A percentile compares a stretch with the other conserved stretches of the same genome.
These are phyloP conservation scores for Dendroctonus valens DNA, from an alignment of 1,140 invertebrate genomes.

Conservation along the genomic window DNA sequence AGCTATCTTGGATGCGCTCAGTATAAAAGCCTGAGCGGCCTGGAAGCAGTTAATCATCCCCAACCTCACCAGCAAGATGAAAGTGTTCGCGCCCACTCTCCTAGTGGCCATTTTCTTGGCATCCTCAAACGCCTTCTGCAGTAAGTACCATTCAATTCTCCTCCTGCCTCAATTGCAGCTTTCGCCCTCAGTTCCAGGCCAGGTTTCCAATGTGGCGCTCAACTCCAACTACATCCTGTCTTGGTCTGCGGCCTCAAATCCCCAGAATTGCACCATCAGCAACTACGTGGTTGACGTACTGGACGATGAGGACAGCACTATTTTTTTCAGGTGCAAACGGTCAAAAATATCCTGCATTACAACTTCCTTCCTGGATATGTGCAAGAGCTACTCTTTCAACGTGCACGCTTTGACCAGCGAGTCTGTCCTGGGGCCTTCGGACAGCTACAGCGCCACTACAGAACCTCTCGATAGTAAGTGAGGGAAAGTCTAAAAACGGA, in stretches of 20 bases:
- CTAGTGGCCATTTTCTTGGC: not conserved
- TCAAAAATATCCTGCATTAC: not conserved
- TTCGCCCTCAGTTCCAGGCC: slow-evolving; percentile 7
- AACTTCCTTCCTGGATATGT: slow-evolving; percentile 13
- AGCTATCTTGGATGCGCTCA: not conserved
- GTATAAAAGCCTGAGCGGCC: not conserved
- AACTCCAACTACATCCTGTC: not conserved
- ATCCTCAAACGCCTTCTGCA: not conserved
- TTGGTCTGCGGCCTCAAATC: slow-evolving; percentile 4
- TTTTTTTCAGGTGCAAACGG: slow-evolving; percentile 1
- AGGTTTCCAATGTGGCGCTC: slow-evolving; percentile 1
- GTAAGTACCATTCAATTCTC: not conserved
- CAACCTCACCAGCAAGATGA: not conserved
- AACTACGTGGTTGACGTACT: slow-evolving; percentile 1
- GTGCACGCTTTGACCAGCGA: slow-evolving; percentile 9
- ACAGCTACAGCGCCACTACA: not conserved
- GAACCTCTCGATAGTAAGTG: not conserved
- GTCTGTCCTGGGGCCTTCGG: slow-evolving; percentile 6
- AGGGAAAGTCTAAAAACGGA: not conserved
- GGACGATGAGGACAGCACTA: slow-evolving; percentile 3
- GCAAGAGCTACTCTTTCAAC: slow-evolving; percentile 10
- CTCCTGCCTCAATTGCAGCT: not conserved
- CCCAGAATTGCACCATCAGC: slow-evolving; percentile 8
- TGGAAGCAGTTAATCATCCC: not conserved
- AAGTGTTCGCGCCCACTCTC: not conserved